Evolutionary conservation across 2,797 vertebrate genomes (phyloP).

Genomic region (Nyctibius grandis): DNA sequence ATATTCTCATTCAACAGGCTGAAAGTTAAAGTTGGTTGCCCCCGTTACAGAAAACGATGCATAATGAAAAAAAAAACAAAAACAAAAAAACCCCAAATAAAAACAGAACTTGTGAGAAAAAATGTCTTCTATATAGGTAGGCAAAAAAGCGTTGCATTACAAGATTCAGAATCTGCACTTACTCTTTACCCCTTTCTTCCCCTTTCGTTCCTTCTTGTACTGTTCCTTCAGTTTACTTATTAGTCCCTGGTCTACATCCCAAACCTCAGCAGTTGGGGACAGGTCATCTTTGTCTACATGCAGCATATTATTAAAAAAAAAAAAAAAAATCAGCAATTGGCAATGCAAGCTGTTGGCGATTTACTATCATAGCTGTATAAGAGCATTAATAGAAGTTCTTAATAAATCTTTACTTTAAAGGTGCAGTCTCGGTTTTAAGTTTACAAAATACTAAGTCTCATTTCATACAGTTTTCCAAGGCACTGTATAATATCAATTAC

Average conservation of each 20-base stretch:
- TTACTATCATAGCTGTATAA: conserved; percentile 69
- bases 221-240: conserved; percentile 86
- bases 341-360: conserved; percentile 75
- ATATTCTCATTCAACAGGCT: conserved; percentile 35
- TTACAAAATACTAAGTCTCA: conserved; percentile 46
- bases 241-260: conserved; percentile 85
- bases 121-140: conserved; percentile 47
- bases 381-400: conserved; percentile 66
- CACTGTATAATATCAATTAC: conserved; percentile 41
- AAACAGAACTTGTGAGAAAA: conserved; percentile 21
- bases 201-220: conserved; percentile 86
- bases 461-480: conserved; percentile 43
- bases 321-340: conserved; percentile 80
- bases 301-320: conserved; percentile 83
- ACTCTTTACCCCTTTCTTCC: conserved; percentile 85
- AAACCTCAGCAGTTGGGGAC: conserved; percentile 84
- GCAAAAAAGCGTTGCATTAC: conserved; percentile 57
- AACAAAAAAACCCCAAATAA: not conserved
- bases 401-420: conserved; percentile 74
- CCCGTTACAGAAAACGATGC: conserved; percentile 47
- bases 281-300: conserved; percentile 87
- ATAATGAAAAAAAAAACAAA: conserved; percentile 28
- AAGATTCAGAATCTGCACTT: conserved; percentile 81
- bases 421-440: conserved; percentile 71
- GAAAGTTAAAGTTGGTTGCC: conserved; percentile 79